Evolutionary conservation across 1,140 invertebrate genomes (phyloP).

Genomic region (Lordiphosa mommai): DNA sequence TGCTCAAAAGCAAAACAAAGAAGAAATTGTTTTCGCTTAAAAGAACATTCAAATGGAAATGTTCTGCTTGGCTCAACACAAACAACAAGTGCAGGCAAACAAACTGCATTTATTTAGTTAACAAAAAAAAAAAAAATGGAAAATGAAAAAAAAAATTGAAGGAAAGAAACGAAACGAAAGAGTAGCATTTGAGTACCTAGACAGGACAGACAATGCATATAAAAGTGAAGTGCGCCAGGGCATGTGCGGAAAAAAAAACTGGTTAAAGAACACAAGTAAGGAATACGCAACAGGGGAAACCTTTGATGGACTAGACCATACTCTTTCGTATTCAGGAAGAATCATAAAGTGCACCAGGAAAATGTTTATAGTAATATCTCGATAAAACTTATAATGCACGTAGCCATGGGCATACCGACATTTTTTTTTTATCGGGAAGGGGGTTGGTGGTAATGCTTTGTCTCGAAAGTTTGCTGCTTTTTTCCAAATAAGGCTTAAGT

Average conservation of each 20-base stretch:
- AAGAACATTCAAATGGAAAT: slow-evolving; percentile 78
- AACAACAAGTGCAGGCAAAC: slow-evolving; percentile 73
- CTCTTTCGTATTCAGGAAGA: background rate
- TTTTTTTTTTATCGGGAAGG: no score
- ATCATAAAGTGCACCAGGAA: no score
- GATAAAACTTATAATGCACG: background rate
- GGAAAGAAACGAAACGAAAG: slow-evolving; percentile 31
- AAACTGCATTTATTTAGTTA: slow-evolving; percentile 76
- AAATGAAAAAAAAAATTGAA: slow-evolving; percentile 11
- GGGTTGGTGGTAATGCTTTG: no score
- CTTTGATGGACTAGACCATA: no score
- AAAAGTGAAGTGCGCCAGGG: slow-evolving; percentile 64
- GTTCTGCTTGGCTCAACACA: slow-evolving; percentile 77
- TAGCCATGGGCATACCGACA: background rate
- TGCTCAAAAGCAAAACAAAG: slow-evolving; percentile 69
- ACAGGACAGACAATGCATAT: slow-evolving; percentile 65
- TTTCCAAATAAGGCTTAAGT: no score
- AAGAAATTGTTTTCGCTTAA: slow-evolving; percentile 77
- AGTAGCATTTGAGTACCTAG: slow-evolving; percentile 65
- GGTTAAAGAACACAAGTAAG: slow-evolving; percentile 17
- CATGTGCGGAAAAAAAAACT: slow-evolving; percentile 13
- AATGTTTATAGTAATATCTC: no score
- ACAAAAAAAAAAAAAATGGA: slow-evolving; percentile 42
- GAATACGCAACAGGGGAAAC: slow-evolving; percentile 14
- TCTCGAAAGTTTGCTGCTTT: no score